These are phyloP conservation scores for Catostylus mosaicus DNA, from an alignment of 30 jellyfish, hydroid and myxozoan species.

Conservation along the genomic window DNA sequence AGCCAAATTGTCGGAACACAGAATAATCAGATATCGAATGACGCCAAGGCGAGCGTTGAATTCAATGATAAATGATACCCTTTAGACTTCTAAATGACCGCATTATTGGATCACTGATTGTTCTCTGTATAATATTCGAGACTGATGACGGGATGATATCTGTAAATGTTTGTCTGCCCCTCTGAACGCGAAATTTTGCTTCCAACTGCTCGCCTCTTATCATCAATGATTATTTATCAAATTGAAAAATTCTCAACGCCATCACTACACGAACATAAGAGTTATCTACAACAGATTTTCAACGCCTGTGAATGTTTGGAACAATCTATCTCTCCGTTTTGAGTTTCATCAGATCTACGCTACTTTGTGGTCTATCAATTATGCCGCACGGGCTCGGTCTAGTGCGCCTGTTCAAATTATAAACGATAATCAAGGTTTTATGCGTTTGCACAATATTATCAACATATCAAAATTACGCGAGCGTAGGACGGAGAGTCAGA, in stretches of 20 bases:
- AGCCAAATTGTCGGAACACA: slow-evolving; percentile 84
- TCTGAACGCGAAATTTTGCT: slow-evolving; percentile 43
- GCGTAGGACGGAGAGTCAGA: slow-evolving; percentile 75
- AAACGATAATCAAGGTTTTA: slow-evolving; percentile 66
- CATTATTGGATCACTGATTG: slow-evolving; percentile 76
- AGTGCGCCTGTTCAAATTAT: slow-evolving; percentile 73
- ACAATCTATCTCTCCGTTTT: slow-evolving; percentile 65
- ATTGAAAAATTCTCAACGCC: slow-evolving; percentile 60
- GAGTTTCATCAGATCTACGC: slow-evolving; percentile 70
- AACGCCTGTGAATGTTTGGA: slow-evolving; percentile 61
- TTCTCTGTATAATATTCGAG: slow-evolving; percentile 57
- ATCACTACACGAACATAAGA: slow-evolving; percentile 39
- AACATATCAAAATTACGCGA: slow-evolving; percentile 69
- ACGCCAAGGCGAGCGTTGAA: slow-evolving; percentile 79
- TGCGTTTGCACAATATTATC: slow-evolving; percentile 67
- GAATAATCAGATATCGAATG: slow-evolving; percentile 81
- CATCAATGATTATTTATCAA: slow-evolving; percentile 50
- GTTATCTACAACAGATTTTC: slow-evolving; percentile 75
- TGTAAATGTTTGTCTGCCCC: slow-evolving; percentile 73
- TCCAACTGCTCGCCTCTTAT: slow-evolving; percentile 53
- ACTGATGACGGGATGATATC: slow-evolving; percentile 83
- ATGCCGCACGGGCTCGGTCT: slow-evolving; percentile 87
- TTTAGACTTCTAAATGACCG: slow-evolving; percentile 79
- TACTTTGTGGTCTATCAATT: slow-evolving; percentile 77
- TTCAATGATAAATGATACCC: slow-evolving; percentile 85